These are phyloP conservation scores for Ptiloglossa arizonensis DNA, from an alignment of 1,140 invertebrate species.

Conservation along the genomic window DNA sequence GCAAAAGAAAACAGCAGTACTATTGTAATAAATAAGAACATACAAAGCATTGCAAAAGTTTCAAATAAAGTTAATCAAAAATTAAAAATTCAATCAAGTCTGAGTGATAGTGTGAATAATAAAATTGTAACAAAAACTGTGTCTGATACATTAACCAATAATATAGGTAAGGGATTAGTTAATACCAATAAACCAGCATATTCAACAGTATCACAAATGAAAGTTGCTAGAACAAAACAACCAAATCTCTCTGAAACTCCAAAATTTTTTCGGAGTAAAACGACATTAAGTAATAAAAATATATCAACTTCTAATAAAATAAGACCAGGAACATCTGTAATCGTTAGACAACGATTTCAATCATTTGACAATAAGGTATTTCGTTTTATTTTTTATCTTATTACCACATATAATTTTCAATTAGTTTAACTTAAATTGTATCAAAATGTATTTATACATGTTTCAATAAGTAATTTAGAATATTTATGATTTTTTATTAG, in stretches of 20 bases:
- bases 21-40: constrained; percentile 31
- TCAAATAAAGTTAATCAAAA: constrained; percentile 55
- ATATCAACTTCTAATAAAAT: constrained; percentile 57
- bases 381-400: not conserved
- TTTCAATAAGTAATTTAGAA: constrained; percentile 1
- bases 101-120: constrained; percentile 71
- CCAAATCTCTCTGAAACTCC: constrained; percentile 64
- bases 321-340: constrained; percentile 71
- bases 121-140: constrained; percentile 61
- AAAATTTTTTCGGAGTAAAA: constrained; percentile 77
- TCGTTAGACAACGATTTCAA: constrained; percentile 69
- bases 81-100: constrained; percentile 71
- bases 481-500: constrained; percentile 52
- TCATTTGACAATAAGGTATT: constrained; percentile 61
- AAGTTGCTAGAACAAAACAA: constrained; percentile 57
- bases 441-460: too few relatives aligned
- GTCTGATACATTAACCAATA: constrained; percentile 46
- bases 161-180: constrained; percentile 39
- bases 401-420: not conserved
- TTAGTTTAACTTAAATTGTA: constrained; percentile 13
- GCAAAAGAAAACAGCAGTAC: constrained; percentile 34
- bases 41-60: constrained; percentile 43
- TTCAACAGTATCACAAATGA: constrained; percentile 79
- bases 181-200: constrained; percentile 74
- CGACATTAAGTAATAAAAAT: constrained; percentile 74